Percentiles rank a stretch among this genome's conserved stretches.
phyloP scores from a whole-genome alignment of 2,113 vertebrate genomes.

The Cheilinus undulatus region DNA sequence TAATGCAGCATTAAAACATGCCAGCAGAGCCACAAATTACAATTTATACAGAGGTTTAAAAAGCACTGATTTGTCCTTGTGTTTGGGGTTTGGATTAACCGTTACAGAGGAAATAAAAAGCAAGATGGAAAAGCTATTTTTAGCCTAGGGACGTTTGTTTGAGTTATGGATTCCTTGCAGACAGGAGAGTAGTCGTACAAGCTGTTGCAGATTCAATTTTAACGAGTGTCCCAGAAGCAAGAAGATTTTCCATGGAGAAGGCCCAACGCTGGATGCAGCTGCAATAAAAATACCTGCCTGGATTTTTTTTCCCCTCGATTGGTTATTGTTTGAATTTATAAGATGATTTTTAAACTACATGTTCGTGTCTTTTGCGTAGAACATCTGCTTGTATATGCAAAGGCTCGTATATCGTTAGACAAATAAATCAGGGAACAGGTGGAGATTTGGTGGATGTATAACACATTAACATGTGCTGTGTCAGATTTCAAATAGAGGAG shows the following conservation, averaged over 20 bases:
- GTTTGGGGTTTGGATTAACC: conserved; percentile 1
- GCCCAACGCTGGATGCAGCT: conserved; percentile 37
- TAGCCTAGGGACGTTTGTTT: conserved; percentile 35
- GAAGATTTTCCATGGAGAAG: conserved; percentile 67
- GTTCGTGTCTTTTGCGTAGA: conserved; percentile 7
- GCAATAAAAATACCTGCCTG: conserved; percentile 60
- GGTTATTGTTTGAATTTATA: conserved; percentile 30
- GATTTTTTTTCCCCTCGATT: conserved; percentile 15
- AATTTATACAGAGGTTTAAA: not conserved
- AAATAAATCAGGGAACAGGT: conserved; percentile 55
- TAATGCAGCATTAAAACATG: conserved; percentile 14
- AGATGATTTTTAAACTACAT: conserved; percentile 2
- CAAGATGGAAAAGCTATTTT: conserved; percentile 46
- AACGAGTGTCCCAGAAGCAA: conserved; percentile 45
- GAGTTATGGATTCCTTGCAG: conserved; percentile 50
- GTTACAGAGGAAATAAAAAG: conserved; percentile 39
- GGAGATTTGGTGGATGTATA: conserved; percentile 34
- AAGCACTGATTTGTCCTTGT: not conserved
- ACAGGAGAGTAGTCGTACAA: conserved; percentile 25
- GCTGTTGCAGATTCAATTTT: conserved; percentile 47
- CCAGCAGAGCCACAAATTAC: not conserved
- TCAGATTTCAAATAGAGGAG: conserved; percentile 55
- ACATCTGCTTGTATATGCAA: conserved; percentile 30
- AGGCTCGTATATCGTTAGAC: not conserved
- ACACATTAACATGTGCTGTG: conserved; percentile 15